Base-by-base conservation (phyloP, 2,797 vertebrate genomes). In the Myotis vivesi region DNA sequence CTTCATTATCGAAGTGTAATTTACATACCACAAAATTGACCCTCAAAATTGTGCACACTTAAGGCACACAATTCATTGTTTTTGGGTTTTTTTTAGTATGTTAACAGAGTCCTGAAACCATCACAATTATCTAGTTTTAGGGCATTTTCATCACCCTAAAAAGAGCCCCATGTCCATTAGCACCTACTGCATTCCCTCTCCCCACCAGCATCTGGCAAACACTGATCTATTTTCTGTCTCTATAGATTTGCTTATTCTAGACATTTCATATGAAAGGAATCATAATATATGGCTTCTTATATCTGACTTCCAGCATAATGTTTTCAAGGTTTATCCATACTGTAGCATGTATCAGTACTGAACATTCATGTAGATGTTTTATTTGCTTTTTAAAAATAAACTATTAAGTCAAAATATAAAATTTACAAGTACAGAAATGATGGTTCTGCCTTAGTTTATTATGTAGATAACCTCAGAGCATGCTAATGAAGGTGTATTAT, bases 71-170 rank as follows among this genome's bases (percentile, higher is more conserved):
- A 46, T 68, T 73, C 12, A 87, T 30, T 59, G 25, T 44, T 44
- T 44, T 44, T 6, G 41, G 41, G 22, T 81, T 28, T 3, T 30
- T 92, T 92, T 92, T 76, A 92, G 17, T 62, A 44, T 59, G 51
- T 69, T 89, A 84, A n/a, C 64, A 87, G 85, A 93, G 8, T 85
- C 85, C 22, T 81, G 64, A 92, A 95, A 84, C 38, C 33, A 73
- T 68, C 62, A 33, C 5, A 59, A 95, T 49, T 75, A 49, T 30
- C 51, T 75, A 68, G 49, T 83, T 95, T 33, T 33, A 92, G 44
- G 51, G 81, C 44, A 85, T 88, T 96, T 88, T 55, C 19, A 85
- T 89, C 44, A 73, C 3, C 80, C n/a, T 80, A 72, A 77, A 90
- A 94, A 88, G 76, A 96, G 94, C 69, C 8, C 30, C 75, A 82